phyloP scores from a whole-genome alignment of 2,113 vertebrate genomes.

The Neolamprologus sp. region DNA sequence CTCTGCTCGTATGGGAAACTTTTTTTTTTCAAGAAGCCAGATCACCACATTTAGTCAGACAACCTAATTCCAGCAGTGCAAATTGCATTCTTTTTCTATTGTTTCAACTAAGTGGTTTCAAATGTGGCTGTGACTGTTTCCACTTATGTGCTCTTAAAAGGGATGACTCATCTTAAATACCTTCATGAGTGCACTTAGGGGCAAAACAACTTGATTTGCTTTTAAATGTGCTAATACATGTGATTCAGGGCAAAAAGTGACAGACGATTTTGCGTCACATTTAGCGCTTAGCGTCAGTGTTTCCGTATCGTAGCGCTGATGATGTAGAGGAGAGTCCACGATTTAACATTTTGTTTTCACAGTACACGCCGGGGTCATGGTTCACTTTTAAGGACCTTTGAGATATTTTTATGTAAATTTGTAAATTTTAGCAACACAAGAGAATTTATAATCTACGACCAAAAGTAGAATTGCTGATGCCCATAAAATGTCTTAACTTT shows the following conservation, averaged over 20 bases:
- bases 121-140: conserved; percentile 52
- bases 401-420: neutral
- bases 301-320: neutral
- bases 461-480: neutral
- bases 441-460: neutral
- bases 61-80: conserved; percentile 50
- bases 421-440: neutral
- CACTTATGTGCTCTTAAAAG: conserved; percentile 55
- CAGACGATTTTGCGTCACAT: neutral
- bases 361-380: neutral
- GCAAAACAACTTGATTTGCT: conserved; percentile 19
- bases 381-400: neutral
- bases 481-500: neutral
- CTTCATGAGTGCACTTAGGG: conserved; percentile 17
- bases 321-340: neutral
- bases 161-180: conserved; percentile 53
- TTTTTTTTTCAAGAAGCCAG: neutral
- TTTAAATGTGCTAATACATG: conserved; percentile 8
- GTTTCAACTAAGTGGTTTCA: conserved; percentile 63
- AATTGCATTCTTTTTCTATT: conserved; percentile 51
- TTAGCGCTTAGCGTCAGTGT: neutral
- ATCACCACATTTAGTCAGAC: conserved; percentile 33
- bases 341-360: neutral
- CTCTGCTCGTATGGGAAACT: neutral
- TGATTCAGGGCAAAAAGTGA: neutral